A percentile compares a stretch with the other conserved stretches of the same genome.
phyloP scores from a whole-genome alignment of 1,140 invertebrate species.

The Thrips palmi region DNA sequence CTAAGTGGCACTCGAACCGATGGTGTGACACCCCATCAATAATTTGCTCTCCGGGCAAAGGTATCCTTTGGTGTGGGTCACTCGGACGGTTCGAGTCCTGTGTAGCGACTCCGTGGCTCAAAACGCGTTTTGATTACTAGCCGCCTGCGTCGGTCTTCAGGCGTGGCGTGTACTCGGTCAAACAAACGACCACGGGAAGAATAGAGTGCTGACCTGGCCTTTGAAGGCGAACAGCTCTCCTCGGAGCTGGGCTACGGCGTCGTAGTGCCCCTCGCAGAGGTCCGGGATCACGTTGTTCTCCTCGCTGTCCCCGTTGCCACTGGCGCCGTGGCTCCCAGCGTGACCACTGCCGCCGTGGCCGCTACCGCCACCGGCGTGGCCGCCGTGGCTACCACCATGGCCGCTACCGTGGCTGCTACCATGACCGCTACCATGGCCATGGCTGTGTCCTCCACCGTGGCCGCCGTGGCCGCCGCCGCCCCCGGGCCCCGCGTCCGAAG shows the following conservation, averaged over 20 bases:
- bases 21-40: neutral
- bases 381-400: neutral
- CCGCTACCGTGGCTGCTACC: no score
- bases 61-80: slow-evolving; percentile 11
- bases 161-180: slow-evolving; percentile 8
- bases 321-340: no score
- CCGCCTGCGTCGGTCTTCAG: no score
- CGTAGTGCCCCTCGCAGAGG: slow-evolving; percentile 14
- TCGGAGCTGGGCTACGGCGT: slow-evolving; percentile 12
- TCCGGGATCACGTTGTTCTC: neutral
- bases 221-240: slow-evolving; percentile 56
- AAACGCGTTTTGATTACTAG: slow-evolving; percentile 10
- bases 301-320: neutral
- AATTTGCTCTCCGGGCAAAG: slow-evolving; percentile 9
- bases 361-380: neutral
- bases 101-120: slow-evolving; percentile 12
- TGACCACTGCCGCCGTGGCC: slow-evolving; percentile 3
- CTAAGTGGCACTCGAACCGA: no score
- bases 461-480: neutral
- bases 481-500: neutral
- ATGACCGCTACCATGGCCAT: no score
- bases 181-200: slow-evolving; percentile 1
- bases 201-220: slow-evolving; percentile 32
- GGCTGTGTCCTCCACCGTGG: slow-evolving; percentile 6
- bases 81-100: slow-evolving; percentile 12